These are phyloP conservation scores for Momotus momota DNA, from an alignment of 2,797 vertebrate genomes.

Conservation along the genomic window DNA sequence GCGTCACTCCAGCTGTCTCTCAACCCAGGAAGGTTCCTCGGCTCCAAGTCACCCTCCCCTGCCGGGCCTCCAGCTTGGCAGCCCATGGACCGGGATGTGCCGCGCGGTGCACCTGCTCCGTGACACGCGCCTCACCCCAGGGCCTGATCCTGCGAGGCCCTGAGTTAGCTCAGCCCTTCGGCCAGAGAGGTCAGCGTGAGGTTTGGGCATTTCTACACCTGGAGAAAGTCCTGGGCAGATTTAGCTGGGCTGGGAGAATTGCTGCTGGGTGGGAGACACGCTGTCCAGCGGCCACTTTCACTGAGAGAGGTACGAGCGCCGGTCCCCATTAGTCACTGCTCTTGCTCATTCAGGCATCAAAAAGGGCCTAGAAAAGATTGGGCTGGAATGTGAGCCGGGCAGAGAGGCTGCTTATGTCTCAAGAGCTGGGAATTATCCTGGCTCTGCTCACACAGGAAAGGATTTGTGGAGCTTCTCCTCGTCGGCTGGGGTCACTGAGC, in stretches of 20 bases:
- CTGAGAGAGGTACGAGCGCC: accelerated
- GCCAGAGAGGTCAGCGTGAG: neutral
- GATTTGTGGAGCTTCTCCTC: neutral
- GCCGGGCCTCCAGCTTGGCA: neutral
- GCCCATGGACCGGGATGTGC: accelerated
- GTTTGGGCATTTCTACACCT: neutral
- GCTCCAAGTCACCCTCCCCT: neutral
- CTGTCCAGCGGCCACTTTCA: neutral
- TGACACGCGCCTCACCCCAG: accelerated
- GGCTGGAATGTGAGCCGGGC: neutral
- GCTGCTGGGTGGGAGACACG: accelerated
- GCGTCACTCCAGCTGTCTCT: neutral
- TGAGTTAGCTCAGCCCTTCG: neutral
- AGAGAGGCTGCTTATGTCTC: neutral
- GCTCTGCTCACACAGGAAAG: neutral
- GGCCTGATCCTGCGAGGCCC: neutral
- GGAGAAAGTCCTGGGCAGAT: neutral
- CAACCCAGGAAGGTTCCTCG: neutral
- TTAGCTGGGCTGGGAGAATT: neutral
- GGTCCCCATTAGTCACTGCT: neutral
- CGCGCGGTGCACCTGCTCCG: neutral
- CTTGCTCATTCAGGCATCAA: accelerated
- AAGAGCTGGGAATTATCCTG: neutral
- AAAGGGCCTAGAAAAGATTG: neutral
- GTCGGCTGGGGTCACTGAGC: accelerated